Evolutionary conservation across 2,113 vertebrate genomes (phyloP).

Genomic region (Brachypodius melanocephalos): DNA sequence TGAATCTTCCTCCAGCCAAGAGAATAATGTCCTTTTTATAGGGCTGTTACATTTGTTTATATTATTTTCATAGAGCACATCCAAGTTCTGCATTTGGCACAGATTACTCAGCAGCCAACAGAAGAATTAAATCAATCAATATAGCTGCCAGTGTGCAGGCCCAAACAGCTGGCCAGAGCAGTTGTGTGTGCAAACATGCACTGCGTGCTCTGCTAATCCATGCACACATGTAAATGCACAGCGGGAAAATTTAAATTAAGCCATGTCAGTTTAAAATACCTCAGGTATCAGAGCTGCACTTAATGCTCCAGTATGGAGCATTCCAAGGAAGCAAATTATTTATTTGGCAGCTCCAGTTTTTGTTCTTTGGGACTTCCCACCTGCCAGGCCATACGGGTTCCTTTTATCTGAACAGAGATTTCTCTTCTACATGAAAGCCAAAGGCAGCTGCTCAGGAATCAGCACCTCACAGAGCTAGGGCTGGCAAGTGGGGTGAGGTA

Average conservation of each 20-base stretch:
- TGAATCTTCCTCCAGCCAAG: neutral
- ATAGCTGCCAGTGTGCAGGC: neutral
- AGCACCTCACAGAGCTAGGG: neutral
- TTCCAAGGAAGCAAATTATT: neutral
- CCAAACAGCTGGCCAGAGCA: slow-evolving; percentile 9
- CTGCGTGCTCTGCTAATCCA: neutral
- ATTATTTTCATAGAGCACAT: neutral
- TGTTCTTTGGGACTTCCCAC: neutral
- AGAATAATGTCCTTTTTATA: neutral
- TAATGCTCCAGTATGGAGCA: neutral
- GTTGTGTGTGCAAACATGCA: slow-evolving; percentile 4
- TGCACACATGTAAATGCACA: neutral
- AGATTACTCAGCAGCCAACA: neutral
- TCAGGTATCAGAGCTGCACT: neutral
- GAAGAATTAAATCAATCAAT: slow-evolving; percentile 31
- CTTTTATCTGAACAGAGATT: neutral
- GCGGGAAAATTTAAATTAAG: neutral
- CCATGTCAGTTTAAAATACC: neutral
- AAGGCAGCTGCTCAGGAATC: neutral
- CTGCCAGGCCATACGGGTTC: neutral
- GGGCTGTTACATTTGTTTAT: neutral
- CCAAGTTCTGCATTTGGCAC: slow-evolving; percentile 24
- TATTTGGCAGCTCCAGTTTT: neutral
- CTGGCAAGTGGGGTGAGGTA: neutral
- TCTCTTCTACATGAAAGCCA: neutral